Base-by-base conservation (phyloP, 2,888 invertebrate genomes). In the Watsonalla binaria region DNA sequence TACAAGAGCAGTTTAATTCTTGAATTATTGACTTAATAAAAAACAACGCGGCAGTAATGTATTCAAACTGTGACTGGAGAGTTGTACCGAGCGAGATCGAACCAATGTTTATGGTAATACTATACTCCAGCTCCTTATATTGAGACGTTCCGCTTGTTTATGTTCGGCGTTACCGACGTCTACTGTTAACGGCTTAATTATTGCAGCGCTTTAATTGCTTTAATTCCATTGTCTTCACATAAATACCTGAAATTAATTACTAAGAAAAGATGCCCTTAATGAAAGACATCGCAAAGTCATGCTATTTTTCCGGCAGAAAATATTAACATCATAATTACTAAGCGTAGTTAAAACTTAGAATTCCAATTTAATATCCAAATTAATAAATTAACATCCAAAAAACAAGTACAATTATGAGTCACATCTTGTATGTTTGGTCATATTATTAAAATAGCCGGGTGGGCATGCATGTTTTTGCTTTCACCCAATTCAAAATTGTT, bases 51-150 rank as follows among this genome's bases (percentile, higher is more conserved):
- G 57, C 70, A 61, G 68, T 86, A 87, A 86, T 86, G 80, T 87
- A 86, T 86, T 86, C 83, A 78, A 82, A 79, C 74, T 80, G 80
- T 72, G 80, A 79, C 75, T 71, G 72, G 70, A 66, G 75, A 78
- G 74, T 74, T 80, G 82, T 80, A 76, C 68, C 66, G 70, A 76
- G 78, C 70, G 76, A 78, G 71, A 77, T 82, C 78, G 76, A 76
- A 80, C 64, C 76, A 74, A 80, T 88, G 86, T 87, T 86, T 88
- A 90, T 88, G 90, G 80, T 80, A 90, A 90, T 88, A 72, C 61
- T 63, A 60, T 57, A 62, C 63, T 64, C 59, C 51, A 57, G 70
- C 68, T 78, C 76, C 75, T 80, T 80, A 77, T 78, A 85, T 86
- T 84, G 76, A 88, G 86, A 82, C 76, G 84, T 87, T 82, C 58